A percentile compares a stretch with the other conserved stretches of the same genome.
phyloP scores from a whole-genome alignment of 2,888 invertebrate species.

The Tolmerus cingulatus region DNA sequence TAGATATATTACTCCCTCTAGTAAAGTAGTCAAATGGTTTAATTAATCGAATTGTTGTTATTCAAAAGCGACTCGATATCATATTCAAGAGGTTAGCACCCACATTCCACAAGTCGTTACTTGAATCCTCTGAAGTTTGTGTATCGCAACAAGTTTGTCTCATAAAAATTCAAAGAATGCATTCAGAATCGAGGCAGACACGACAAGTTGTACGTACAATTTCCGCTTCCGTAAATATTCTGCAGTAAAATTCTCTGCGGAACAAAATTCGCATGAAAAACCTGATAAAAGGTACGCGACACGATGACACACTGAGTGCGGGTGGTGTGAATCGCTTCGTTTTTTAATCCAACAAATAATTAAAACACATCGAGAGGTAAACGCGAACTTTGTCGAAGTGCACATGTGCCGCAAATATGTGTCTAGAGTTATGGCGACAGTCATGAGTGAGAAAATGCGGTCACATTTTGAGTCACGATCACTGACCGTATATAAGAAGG shows the following conservation, averaged over 20 bases:
- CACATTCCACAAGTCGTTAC: not conserved
- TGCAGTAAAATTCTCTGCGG: not conserved
- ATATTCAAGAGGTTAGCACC: too few species aligned
- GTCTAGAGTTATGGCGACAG: not conserved
- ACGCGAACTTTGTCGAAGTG: not conserved
- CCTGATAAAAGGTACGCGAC: not conserved
- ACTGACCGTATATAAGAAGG: conserved; percentile 2
- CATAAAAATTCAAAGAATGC: not conserved
- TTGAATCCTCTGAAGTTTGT: not conserved
- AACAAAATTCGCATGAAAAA: not conserved
- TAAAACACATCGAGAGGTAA: not conserved
- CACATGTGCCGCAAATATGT: not conserved
- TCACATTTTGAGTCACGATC: conserved; percentile 19
- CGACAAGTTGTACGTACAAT: not conserved
- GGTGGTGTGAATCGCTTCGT: not conserved
- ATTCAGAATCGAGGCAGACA: not conserved
- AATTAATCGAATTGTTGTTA: too few species aligned
- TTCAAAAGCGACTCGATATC: not conserved
- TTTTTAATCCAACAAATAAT: not conserved
- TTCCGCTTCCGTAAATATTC: not conserved
- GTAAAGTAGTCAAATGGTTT: too few species aligned
- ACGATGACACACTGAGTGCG: not conserved
- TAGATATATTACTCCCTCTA: too few species aligned
- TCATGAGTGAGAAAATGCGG: not conserved
- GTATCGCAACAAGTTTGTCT: not conserved